Evolutionary conservation across 2,113 vertebrate species (phyloP).

Genomic region (Anoplopoma fimbria): DNA sequence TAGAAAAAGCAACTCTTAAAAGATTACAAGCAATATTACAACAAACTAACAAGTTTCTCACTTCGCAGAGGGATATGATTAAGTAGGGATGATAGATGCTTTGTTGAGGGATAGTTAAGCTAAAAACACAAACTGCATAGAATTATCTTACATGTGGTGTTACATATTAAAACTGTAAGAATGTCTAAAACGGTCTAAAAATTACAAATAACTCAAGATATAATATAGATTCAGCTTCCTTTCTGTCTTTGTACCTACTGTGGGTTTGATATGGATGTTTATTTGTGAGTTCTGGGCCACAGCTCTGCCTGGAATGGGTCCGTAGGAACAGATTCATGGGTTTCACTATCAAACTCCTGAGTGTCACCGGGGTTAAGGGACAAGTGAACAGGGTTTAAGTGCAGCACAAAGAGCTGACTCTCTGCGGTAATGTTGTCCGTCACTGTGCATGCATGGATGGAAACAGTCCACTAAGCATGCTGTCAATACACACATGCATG

Average conservation of each 20-base stretch:
- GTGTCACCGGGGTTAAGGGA: conserved; percentile 40
- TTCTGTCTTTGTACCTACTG: not conserved
- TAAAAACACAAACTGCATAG: not conserved
- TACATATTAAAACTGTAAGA: too few relatives aligned
- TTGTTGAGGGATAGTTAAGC: not conserved
- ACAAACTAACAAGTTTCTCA: not conserved
- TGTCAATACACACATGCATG: conserved; percentile 42
- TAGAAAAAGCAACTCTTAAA: not conserved
- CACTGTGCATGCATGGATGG: conserved; percentile 41
- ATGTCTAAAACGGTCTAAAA: not conserved
- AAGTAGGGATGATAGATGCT: not conserved
- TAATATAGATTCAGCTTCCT: not conserved
- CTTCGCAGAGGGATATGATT: not conserved
- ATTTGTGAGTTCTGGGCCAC: not conserved
- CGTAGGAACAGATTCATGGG: not conserved
- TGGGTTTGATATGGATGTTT: not conserved
- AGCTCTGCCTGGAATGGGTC: not conserved
- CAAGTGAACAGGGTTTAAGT: conserved; percentile 46
- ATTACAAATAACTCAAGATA: not conserved
- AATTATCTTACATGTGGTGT: not conserved
- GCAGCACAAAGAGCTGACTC: conserved; percentile 41
- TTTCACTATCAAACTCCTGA: conserved; percentile 45
- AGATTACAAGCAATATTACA: not conserved
- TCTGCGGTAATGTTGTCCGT: conserved; percentile 40
- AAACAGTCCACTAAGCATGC: conserved; percentile 52